Percentiles rank a stretch among this genome's conserved stretches.
phyloP scores from a whole-genome alignment of 2,888 invertebrate species.

The Pseudococcus viburni region DNA sequence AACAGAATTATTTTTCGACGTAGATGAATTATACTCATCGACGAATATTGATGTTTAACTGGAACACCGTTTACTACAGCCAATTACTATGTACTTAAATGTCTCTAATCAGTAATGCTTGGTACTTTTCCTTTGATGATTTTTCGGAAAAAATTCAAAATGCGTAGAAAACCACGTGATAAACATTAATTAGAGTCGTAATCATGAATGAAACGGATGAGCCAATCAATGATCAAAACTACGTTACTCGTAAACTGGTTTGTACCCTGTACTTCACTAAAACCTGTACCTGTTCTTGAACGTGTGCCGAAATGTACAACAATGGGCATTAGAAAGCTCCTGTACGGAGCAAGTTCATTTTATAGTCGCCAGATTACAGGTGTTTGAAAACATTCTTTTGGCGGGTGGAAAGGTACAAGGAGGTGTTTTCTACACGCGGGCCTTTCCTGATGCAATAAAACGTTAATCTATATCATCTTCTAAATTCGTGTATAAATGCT shows the following conservation, averaged over 20 bases:
- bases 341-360: too few relatives aligned
- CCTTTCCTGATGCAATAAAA: conserved; percentile 42
- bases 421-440: neutral
- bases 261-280: neutral
- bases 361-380: neutral
- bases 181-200: conserved; percentile 2
- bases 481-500: conserved; percentile 20
- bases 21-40: neutral
- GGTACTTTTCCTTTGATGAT: conserved; percentile 54
- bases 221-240: conserved; percentile 11
- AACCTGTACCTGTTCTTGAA: neutral
- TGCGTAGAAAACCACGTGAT: conserved; percentile 44
- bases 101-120: neutral
- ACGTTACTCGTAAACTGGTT: conserved; percentile 22
- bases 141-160: conserved; percentile 10
- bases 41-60: neutral
- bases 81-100: neutral
- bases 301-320: too few relatives aligned
- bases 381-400: neutral
- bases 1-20: neutral
- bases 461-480: conserved; percentile 12
- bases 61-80: neutral
- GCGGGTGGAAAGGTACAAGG: neutral
- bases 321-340: too few relatives aligned
- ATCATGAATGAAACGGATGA: conserved; percentile 43